Evolutionary conservation across 1,140 invertebrate species (phyloP), one percentile per base, ranked within the genome.

Genomic region (Aethina tumida): DNA sequence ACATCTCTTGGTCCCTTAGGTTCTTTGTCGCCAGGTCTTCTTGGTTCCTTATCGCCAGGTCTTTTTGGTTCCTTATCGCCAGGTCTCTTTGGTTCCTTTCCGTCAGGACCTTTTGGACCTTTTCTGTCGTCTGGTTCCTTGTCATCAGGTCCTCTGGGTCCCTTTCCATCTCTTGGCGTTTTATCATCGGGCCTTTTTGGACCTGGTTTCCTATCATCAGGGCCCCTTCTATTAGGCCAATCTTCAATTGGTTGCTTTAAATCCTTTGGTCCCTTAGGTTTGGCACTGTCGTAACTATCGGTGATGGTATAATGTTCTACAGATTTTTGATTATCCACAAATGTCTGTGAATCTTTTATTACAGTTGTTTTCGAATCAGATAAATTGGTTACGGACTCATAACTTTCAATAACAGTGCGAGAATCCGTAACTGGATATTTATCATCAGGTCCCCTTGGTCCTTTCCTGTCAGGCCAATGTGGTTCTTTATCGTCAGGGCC

Each of bases 281-380:
- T 52, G 1, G 43, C 37, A 24, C 35, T 44, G 16, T 50, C 45
- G 22, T 35, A 41, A 19, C n/a, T 35, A 24, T 52, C 52, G 12
- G 41, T 43, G 12, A 35, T 52, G 4, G 40, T 37, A 18, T 45
- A 50, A 13, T 54, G 41, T 20, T 52, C 50, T 8, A 36, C 30
- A 6, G 42, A 48, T 24, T 9, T 50, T 29, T 49, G 28, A 28
- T 47, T 41, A 30, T 55, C 52, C 9, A 46, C 45, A 28, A 52
- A 49, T 2, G 44, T 52, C 35, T 54, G 43, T 1, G 48, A 47
- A 29, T 57, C 55, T 47, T 53, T 50, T n/a, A 43, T 46, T n/a
- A 48, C 22, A 16, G 43, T 47, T 0, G 44, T 54, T 40, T 48
- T 50, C 8, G 39, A 39, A 40, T 55, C 47, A 14, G 38, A 40